phyloP scores from a whole-genome alignment of 2,113 vertebrate species.

The Carassius gibelio region DNA sequence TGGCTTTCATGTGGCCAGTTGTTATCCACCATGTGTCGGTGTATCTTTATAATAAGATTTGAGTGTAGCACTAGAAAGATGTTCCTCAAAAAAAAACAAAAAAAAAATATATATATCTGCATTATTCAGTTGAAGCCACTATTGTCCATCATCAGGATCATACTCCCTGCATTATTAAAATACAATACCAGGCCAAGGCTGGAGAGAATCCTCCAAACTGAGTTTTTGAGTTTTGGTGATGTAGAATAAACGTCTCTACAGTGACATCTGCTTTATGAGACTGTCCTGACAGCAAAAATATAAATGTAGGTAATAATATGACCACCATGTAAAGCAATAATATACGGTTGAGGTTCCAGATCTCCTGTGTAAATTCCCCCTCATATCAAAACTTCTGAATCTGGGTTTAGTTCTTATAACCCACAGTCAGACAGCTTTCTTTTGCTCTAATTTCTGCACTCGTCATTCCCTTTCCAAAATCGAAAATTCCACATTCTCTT shows the following conservation, averaged over 20 bases:
- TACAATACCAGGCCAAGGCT: background rate
- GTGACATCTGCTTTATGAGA: background rate
- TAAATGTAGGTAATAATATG: background rate
- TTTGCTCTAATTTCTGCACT: slow-evolving; percentile 72
- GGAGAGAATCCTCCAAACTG: background rate
- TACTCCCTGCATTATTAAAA: background rate
- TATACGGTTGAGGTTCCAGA: background rate
- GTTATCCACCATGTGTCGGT: too few species aligned
- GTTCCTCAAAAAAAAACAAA: background rate
- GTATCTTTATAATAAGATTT: background rate
- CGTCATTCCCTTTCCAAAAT: slow-evolving; percentile 60
- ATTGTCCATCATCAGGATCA: background rate
- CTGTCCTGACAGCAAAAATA: background rate
- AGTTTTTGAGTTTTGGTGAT: background rate
- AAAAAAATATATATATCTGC: too few species aligned
- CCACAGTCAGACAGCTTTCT: slow-evolving; percentile 52
- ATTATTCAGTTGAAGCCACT: background rate
- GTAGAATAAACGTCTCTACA: background rate
- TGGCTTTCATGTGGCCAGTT: background rate
- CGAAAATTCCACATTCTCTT: slow-evolving; percentile 63
- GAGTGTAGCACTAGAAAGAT: background rate
- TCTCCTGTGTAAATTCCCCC: slow-evolving; percentile 4
- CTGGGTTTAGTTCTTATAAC: slow-evolving; percentile 36
- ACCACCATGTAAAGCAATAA: background rate
- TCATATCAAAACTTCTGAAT: background rate